Base-by-base conservation (phyloP, 2,888 invertebrate species). In the Eupithecia centaureata region DNA sequence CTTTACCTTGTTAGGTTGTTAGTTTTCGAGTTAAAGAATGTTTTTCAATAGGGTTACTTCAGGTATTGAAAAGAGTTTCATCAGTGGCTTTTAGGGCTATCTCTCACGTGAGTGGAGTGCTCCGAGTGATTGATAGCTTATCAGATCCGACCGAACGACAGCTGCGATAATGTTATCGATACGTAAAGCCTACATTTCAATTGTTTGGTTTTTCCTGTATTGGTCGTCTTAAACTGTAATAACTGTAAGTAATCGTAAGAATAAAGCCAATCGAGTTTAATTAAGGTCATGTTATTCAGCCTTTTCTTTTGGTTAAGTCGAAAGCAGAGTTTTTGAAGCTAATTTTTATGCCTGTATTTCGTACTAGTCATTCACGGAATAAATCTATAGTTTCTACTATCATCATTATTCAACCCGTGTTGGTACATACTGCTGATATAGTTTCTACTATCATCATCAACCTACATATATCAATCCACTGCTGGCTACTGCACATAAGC, bases 91-190 rank as follows among this genome's bases (percentile, higher is more conserved):
- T 47, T 47, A 47, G 47, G 12, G 12, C 18, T 42, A 42, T 47
- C 18, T 47, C 47, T 22, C 10, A n/a, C n/a, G n/a, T n/a, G n/a
- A n/a, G n/a, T 22, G 22, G 47, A 47, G 22, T 47, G 47, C 47
- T 47, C 22, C 4, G 12, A 38, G 42, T 47, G 56, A 61, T 65
- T 47, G 61, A 56, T 35, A 47, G 28, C 47, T 62, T 62, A 62
- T 56, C 61, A 61, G 22, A 62, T 56, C 61, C 57, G 22, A 8
- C 47, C 8, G 15, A 18, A 18, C 30, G 61, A 57, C 51, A 66
- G 38, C n/a, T 12, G n/a, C 33, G 61, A 66, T 66, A 65, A n/a
- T 47, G 47, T 56, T 66, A 61, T 66, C 61, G 54, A 27, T 28
- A 54, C n/a, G 1, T 56, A 27, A 56, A 56, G 54, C 54, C 54